These are phyloP conservation scores for Podarcis cretensis DNA, from an alignment of 2,113 vertebrate species.

Conservation along the genomic window DNA sequence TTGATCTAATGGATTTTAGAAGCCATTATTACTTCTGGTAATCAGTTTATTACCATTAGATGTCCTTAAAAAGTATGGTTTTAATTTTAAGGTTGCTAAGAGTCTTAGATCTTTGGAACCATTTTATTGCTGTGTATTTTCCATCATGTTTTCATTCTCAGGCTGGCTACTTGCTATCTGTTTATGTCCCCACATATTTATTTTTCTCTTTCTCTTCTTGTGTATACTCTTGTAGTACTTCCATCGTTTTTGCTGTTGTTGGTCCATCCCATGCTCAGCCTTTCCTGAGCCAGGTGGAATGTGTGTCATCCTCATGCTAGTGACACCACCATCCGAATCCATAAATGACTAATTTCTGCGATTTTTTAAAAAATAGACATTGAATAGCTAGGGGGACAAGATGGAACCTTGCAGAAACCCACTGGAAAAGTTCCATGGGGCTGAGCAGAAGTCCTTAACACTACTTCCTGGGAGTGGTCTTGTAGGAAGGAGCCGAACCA, in stretches of 20 bases:
- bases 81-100: slow-evolving; percentile 13
- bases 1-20: slow-evolving; percentile 26
- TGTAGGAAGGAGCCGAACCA: too few species aligned
- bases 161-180: background rate
- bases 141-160: slow-evolving; percentile 7
- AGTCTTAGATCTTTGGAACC: slow-evolving; percentile 8
- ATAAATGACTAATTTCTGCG: too few species aligned
- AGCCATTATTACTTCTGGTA: slow-evolving; percentile 7
- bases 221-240: background rate
- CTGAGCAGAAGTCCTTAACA: too few species aligned
- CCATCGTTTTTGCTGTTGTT: background rate
- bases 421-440: too few species aligned
- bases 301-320: too few species aligned
- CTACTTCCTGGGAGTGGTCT: too few species aligned
- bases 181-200: background rate
- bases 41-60: slow-evolving; percentile 19
- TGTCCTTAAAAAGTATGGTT: background rate
- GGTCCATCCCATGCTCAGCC: too few species aligned
- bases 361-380: too few species aligned
- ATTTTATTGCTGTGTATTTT: slow-evolving; percentile 10
- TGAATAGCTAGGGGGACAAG: too few species aligned
- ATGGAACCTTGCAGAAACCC: too few species aligned
- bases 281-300: too few species aligned
- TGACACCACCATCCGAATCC: too few species aligned
- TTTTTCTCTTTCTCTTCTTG: background rate